phyloP scores from a whole-genome alignment of 30 jellyfish, hydroid and myxozoan species.

The Clytia hemisphaerica region DNA sequence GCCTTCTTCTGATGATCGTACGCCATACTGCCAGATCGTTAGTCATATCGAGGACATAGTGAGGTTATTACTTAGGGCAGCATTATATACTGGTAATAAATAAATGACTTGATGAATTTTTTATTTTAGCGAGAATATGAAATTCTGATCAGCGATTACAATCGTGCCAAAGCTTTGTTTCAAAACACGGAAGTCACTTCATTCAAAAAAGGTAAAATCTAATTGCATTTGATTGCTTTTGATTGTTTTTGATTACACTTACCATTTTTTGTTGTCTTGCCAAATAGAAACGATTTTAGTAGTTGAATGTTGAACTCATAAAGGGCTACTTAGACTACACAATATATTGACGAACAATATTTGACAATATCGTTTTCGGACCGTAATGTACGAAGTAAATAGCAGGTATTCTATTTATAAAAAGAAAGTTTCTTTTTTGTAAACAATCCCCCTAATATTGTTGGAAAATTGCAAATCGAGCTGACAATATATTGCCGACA shows the following conservation, averaged over 20 bases:
- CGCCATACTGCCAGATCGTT: no score
- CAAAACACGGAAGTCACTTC: slow-evolving; percentile 94
- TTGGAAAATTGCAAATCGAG: not conserved
- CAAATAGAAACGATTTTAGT: not conserved
- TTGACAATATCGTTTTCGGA: no score
- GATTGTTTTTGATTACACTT: not conserved
- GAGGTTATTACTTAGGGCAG: no score
- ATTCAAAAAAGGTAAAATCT: slow-evolving; percentile 56
- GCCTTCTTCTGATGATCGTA: no score
- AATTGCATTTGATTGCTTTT: not conserved
- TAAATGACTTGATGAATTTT: no score
- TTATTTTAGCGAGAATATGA: slow-evolving; percentile 81
- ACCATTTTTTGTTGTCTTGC: not conserved
- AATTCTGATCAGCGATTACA: slow-evolving; percentile 90
- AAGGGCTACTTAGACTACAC: no score
- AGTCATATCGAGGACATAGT: no score
- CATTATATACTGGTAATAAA: no score
- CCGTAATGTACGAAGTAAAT: no score
- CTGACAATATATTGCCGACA: not conserved
- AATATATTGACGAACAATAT: no score
- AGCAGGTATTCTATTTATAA: not conserved
- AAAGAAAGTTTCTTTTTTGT: not conserved
- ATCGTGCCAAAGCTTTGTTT: slow-evolving; percentile 90
- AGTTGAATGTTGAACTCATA: not conserved
- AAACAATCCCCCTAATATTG: no score